Conservation (phyloP, 2,113 vertebrate genomes). For the Platycercus adscitus region DNA sequence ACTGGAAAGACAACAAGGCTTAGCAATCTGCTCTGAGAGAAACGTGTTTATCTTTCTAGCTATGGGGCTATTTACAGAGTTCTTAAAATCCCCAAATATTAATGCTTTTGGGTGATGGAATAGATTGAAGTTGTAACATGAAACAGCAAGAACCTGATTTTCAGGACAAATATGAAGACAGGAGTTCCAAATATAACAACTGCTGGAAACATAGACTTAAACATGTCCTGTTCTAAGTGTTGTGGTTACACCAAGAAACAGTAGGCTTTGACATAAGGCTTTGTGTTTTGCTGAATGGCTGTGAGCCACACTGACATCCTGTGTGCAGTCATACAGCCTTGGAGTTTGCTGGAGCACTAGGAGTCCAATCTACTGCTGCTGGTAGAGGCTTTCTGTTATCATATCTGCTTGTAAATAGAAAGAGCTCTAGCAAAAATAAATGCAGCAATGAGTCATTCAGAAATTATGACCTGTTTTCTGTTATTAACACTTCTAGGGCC, state of each 20-base stretch:
- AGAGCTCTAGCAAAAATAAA: background rate
- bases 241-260: background rate
- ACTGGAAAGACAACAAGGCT: background rate
- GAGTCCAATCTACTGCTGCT: background rate
- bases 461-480: slow-evolving; percentile 1
- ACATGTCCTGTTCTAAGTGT: background rate
- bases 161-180: background rate
- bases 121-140: background rate
- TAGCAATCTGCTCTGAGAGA: background rate
- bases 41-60: background rate
- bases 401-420: background rate
- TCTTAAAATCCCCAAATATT: background rate
- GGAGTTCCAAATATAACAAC: background rate
- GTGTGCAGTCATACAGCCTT: background rate
- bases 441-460: background rate
- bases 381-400: background rate
- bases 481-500: background rate
- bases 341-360: background rate
- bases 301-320: background rate
- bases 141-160: background rate
- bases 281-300: background rate
- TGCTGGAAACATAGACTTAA: background rate
- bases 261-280: background rate
- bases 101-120: background rate
- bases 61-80: background rate